Conservation (phyloP, 1,140 invertebrate species). For the Pemphigus obesinymphae region DNA sequence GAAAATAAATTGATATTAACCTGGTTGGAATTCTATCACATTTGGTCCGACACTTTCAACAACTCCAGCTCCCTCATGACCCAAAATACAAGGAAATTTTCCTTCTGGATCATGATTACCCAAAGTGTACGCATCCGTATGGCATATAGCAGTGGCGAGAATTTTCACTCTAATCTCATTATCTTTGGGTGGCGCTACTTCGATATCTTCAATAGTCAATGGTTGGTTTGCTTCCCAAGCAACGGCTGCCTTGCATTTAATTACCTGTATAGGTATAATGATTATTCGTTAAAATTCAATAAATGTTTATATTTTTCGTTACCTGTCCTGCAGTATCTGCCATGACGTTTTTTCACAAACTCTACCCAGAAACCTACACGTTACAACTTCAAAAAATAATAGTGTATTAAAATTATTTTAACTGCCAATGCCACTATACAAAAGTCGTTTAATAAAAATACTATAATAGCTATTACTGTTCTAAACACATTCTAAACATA, state of each 20-base stretch:
- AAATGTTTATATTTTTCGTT: neutral
- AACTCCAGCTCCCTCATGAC: slow-evolving; percentile 91
- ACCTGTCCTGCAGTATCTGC: slow-evolving; percentile 9
- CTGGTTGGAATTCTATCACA: slow-evolving; percentile 80
- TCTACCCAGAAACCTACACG: neutral
- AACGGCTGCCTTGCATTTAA: slow-evolving; percentile 86
- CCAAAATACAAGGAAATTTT: slow-evolving; percentile 85
- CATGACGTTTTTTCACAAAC: neutral
- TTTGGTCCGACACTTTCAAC: slow-evolving; percentile 93
- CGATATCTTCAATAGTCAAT: slow-evolving; percentile 80
- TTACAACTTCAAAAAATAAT: neutral
- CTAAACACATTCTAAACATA: too few relatives aligned
- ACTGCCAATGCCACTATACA: too few relatives aligned
- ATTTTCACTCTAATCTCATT: slow-evolving; percentile 76
- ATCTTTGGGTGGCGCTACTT: slow-evolving; percentile 90
- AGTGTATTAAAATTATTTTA: too few relatives aligned
- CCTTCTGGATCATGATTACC: slow-evolving; percentile 91
- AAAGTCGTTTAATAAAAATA: too few relatives aligned
- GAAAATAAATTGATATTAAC: slow-evolving; percentile 53
- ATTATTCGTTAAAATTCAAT: neutral
- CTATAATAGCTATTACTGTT: too few relatives aligned
- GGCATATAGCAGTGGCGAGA: slow-evolving; percentile 85
- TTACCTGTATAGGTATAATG: slow-evolving; percentile 56
- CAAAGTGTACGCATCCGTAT: slow-evolving; percentile 94
- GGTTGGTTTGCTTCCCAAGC: slow-evolving; percentile 86